Base-by-base conservation (phyloP, 2,797 vertebrate species). In the Catharus ustulatus region DNA sequence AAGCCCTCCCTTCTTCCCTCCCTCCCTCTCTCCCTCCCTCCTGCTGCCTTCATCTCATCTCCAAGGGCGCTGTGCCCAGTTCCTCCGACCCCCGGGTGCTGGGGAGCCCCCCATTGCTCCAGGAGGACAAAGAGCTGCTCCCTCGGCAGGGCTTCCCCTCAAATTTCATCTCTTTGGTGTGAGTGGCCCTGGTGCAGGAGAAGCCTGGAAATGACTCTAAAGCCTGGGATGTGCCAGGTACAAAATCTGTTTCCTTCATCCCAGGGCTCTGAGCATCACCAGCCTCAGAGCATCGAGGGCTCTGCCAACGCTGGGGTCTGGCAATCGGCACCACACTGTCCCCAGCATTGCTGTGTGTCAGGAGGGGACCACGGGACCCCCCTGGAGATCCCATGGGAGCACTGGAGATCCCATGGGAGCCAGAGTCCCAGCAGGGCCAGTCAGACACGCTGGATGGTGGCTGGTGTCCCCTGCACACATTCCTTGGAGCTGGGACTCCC, bases 241-340 rank as follows among this genome's bases (percentile, higher is more conserved):
- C 0, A 0, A 40, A 43, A 36, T 19, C 62, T 52, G 15, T 24
- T 54, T 36, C 40, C 40, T 43, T 61, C 48, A 40, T n/a, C 57
- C 30, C 8, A 3, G 14, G 11, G 43, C 19, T 45, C 32, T 7
- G 51, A 40, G 76, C 48, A 10, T 26, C 43, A 1, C 40, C 62
- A 66, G 40, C 36, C 61, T 15, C 27, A 10, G 4, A 3, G 17
- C 78, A 43, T 27, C 0, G 0, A 9, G 29, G 36, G 12, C 15
- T 67, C 10, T 3, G 5, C n/a, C 0, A 0, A 5, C 3, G 0
- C 24, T 32, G 8, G 51, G 27, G 32, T 18, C 29, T 7, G 2
- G 63, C 49, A 40, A 24, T 14, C 0, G 0, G 29, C 36, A 21
- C 32, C 3, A 1, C 29, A 9, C 6, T 0, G 0, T 52, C 62